phyloP scores from a whole-genome alignment of 2,888 invertebrate species.

The Biston betularia region DNA sequence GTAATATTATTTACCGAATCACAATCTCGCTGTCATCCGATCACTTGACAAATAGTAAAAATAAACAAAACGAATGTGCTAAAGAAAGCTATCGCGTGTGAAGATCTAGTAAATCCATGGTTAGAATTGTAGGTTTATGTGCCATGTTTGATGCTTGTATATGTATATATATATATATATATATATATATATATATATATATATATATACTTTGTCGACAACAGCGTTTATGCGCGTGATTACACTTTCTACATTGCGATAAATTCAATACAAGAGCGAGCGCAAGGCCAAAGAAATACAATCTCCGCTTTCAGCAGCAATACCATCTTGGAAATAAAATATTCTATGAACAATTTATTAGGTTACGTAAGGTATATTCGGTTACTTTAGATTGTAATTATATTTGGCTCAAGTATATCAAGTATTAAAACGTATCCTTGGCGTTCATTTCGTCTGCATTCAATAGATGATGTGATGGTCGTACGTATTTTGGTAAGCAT shows the following conservation, averaged over 20 bases:
- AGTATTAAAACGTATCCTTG: conserved; percentile 19
- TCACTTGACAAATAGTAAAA: conserved; percentile 7
- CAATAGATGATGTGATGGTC: neutral
- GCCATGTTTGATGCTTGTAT: conserved; percentile 29
- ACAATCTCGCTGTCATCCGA: neutral
- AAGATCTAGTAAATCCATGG: conserved; percentile 14
- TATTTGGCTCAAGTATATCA: conserved; percentile 22
- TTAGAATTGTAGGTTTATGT: conserved; percentile 36
- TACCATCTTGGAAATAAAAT: conserved; percentile 31
- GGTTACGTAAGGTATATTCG: conserved; percentile 32
- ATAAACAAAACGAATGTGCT: neutral
- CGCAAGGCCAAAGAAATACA: conserved; percentile 34
- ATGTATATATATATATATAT: conserved; percentile 7
- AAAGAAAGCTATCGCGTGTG: conserved; percentile 28
- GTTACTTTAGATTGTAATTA: conserved; percentile 32
- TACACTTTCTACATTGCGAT: conserved; percentile 37
- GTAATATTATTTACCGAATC: neutral
- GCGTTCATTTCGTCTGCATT: conserved; percentile 13
- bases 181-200: conserved; percentile 12
- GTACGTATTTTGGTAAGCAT: neutral
- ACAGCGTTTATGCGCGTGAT: conserved; percentile 29
- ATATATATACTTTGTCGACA: conserved; percentile 17
- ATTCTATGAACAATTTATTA: conserved; percentile 27
- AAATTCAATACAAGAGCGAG: conserved; percentile 28
- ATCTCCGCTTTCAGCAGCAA: conserved; percentile 34